These are phyloP conservation scores for Onthophagus sagittarius DNA, from an alignment of 2,888 invertebrate genomes.

Conservation along the genomic window DNA sequence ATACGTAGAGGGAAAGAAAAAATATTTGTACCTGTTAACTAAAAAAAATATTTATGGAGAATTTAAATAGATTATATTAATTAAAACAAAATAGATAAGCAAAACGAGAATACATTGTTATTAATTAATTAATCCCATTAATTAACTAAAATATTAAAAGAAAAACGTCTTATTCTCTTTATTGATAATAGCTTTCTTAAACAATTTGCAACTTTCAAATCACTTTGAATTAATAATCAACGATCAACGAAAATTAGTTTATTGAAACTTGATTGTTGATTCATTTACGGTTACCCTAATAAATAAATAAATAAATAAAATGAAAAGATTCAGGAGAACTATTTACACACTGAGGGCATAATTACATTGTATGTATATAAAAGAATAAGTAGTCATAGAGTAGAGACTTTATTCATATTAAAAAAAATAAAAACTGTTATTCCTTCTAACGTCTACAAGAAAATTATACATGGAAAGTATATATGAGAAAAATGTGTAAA, in stretches of 20 bases:
- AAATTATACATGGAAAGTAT: conserved; percentile 14
- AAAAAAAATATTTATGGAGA: background rate
- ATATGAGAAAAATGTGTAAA: background rate
- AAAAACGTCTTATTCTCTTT: background rate
- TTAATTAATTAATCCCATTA: background rate
- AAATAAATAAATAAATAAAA: background rate
- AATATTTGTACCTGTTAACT: background rate
- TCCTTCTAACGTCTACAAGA: conserved; percentile 33
- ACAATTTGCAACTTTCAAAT: too few relatives aligned
- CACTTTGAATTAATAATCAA: too few relatives aligned
- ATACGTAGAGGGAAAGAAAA: background rate
- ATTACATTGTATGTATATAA: conserved; percentile 22
- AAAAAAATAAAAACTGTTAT: conserved; percentile 35
- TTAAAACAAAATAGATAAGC: background rate
- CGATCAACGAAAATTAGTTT: too few relatives aligned
- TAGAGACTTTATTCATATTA: conserved; percentile 37
- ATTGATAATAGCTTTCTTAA: background rate
- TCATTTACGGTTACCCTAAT: too few relatives aligned
- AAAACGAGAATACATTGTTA: background rate
- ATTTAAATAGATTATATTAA: background rate
- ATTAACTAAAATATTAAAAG: background rate
- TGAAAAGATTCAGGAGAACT: background rate
- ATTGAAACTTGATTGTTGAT: too few relatives aligned
- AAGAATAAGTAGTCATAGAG: conserved; percentile 41
- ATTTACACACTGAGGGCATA: conserved; percentile 30